Evolutionary conservation across 2,113 vertebrate genomes (phyloP).

Genomic region (Lampris megalopsis): DNA sequence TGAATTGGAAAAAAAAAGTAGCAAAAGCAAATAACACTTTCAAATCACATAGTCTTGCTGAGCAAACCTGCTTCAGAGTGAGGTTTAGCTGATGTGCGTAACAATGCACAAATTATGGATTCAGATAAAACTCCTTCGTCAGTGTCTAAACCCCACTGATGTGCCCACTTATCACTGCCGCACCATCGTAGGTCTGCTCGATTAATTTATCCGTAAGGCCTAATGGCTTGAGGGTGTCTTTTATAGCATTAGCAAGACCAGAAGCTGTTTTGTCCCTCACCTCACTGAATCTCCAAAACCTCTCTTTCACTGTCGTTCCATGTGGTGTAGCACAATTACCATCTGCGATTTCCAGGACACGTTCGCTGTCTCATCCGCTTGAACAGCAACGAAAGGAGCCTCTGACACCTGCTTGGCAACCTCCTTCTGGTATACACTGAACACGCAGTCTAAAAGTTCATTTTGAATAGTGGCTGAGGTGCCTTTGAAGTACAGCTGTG

Average conservation of each 20-base stretch:
- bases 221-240: background rate
- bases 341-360: conserved; percentile 1
- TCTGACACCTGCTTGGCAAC: background rate
- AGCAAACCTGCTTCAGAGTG: background rate
- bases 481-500: background rate
- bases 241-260: background rate
- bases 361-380: background rate
- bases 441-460: background rate
- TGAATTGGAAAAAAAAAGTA: background rate
- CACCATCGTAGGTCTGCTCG: background rate
- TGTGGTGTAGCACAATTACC: background rate
- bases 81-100: conserved; percentile 1
- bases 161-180: background rate
- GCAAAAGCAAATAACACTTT: background rate
- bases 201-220: background rate
- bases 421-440: background rate
- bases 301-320: background rate
- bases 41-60: background rate
- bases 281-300: background rate
- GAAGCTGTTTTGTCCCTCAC: background rate
- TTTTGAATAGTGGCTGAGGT: background rate
- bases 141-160: background rate
- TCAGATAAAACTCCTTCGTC: conserved; percentile 4
- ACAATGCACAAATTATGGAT: background rate
- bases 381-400: no score